Conservation (phyloP, 2,113 vertebrate species). For the Bostrychus sinensis region DNA sequence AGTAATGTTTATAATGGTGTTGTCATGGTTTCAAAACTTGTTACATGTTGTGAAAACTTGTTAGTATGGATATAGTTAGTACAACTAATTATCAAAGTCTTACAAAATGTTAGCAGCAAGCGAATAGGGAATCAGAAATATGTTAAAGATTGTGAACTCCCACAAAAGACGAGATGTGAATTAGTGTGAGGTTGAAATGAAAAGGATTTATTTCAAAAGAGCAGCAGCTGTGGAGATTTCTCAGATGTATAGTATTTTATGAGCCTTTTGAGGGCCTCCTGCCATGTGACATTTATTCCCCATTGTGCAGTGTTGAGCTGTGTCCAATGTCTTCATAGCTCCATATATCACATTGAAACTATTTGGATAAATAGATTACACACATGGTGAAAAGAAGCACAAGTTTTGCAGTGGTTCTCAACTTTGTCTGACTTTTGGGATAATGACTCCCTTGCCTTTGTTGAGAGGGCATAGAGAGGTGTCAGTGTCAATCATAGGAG, state of each 20-base stretch:
- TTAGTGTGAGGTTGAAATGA: background rate
- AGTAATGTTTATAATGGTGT: no score
- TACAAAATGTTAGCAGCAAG: no score
- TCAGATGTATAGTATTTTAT: background rate
- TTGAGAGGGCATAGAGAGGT: conserved; percentile 42
- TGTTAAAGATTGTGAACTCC: no score
- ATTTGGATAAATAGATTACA: conserved; percentile 5
- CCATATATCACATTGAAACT: background rate
- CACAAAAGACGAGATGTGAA: background rate
- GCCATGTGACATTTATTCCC: conserved; percentile 13
- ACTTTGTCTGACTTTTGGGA: conserved; percentile 1
- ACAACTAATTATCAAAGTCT: no score
- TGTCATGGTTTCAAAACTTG: no score
- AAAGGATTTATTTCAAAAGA: conserved; percentile 6
- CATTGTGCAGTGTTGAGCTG: background rate
- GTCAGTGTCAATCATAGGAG: conserved; percentile 39
- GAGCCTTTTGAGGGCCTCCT: background rate
- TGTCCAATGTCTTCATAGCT: background rate
- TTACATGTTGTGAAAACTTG: no score
- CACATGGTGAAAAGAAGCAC: conserved; percentile 14
- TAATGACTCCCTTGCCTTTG: conserved; percentile 22
- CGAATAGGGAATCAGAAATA: no score
- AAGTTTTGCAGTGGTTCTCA: background rate
- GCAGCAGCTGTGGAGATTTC: conserved; percentile 13
- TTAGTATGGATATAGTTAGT: no score